Evolutionary conservation across 2,888 invertebrate species (phyloP).

Genomic region (Thecocarcelia acutangulata): DNA sequence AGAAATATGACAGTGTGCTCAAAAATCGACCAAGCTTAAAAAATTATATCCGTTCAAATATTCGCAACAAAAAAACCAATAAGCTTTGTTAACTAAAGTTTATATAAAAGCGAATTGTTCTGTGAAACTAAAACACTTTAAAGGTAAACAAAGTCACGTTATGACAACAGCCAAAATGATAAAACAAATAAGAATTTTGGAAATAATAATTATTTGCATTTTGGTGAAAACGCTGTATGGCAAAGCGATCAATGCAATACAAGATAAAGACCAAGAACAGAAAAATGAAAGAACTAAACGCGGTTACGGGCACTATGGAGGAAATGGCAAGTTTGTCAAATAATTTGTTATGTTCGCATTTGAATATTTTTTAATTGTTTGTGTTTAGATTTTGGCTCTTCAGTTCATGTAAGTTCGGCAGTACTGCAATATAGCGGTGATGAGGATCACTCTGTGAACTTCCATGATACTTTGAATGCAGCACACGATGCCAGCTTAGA

Average conservation of each 20-base stretch:
- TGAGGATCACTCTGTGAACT: slow-evolving; percentile 49
- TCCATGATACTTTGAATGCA: not conserved
- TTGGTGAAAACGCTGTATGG: slow-evolving; percentile 11
- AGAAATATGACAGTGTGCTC: slow-evolving; percentile 68
- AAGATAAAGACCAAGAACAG: not conserved
- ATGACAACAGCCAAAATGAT: not conserved
- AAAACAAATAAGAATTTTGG: slow-evolving; percentile 17
- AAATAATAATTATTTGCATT: slow-evolving; percentile 35
- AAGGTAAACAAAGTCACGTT: slow-evolving; percentile 6
- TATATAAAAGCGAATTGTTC: slow-evolving; percentile 54
- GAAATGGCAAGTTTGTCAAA: slow-evolving; percentile 69
- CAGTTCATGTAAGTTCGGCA: slow-evolving; percentile 74
- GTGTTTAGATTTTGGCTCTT: slow-evolving; percentile 71
- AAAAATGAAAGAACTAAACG: slow-evolving; percentile 50
- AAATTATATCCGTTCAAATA: slow-evolving; percentile 69
- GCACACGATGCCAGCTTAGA: slow-evolving; percentile 24
- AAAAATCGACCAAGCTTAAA: slow-evolving; percentile 74
- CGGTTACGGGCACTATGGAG: slow-evolving; percentile 55
- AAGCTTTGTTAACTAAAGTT: slow-evolving; percentile 15
- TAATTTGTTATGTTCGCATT: not conserved
- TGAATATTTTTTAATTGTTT: not conserved
- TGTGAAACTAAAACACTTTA: slow-evolving; percentile 11
- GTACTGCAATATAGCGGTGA: slow-evolving; percentile 71
- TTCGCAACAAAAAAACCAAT: slow-evolving; percentile 20
- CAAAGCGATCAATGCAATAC: not conserved